Evolutionary conservation across 1,140 invertebrate genomes (phyloP), one percentile per base, ranked within the genome.

Genomic region (Drosophila dunni): DNA sequence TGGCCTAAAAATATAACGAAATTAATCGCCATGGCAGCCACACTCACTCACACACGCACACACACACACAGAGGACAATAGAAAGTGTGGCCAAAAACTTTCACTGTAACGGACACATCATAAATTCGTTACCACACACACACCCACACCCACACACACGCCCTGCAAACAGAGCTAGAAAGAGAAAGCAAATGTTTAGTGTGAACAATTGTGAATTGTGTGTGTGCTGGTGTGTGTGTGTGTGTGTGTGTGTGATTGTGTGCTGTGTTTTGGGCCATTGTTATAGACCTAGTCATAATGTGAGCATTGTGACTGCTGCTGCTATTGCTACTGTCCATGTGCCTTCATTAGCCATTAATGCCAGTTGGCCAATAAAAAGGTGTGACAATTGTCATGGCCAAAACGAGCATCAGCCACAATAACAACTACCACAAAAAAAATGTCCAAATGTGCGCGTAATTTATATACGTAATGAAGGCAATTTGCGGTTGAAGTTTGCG

Each of bases 341-440:
- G 54, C 78, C 78, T 85, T 86, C 81, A 85, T 85, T 86, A 86
- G 82, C 81, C 69, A 78, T 79, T 78, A 86, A 86, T 81, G 81
- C 51, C 67, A 69, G 46, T 46, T 2, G 70, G 53, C 46, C 64
- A 72, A 81, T 75, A 70, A 81, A 85, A 85, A 85, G 81, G 81
- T 85, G 81, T 81, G 81, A 81, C 81, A 86, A 85, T 78, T 86
- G 71, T 61, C 71, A 48, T 54, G 82, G 62, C 58, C 58, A 68
- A 66, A 74, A 62, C 33, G 42, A n/a, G 34, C 38, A 58, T 29
- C 54, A 33, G 44, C 29, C 34, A 48, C 44, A 42, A 42, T 7
- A 7, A 29, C 2, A 42, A 34, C 20, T 48, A 33, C 24, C 38
- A 42, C 60, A 20, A 50, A 58, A 29, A 6, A 29, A 29, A n/a